Base-by-base conservation (phyloP, 2,888 invertebrate genomes). In the Lacanobia wlatinum region DNA sequence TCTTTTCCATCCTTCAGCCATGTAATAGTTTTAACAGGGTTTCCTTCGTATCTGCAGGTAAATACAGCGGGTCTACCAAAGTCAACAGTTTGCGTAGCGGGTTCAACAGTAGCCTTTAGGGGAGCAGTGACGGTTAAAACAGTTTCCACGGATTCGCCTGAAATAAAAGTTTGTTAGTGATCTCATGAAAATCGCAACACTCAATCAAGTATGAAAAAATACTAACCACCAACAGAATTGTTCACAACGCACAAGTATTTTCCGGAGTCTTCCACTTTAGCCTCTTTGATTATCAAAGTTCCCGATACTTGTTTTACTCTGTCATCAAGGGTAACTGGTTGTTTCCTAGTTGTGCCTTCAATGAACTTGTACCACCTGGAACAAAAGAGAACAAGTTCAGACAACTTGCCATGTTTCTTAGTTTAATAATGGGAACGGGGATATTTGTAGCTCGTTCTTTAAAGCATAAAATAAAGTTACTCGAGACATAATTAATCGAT, bases 291-390 rank as follows among this genome's bases (percentile, higher is more conserved):
- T 85, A 99, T 98, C 87, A 99, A 96, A 78, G 99, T 99, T 73
- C 99, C 99, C 77, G 99, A 99, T 21, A 98, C 98, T 96, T 99
- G 99, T 88, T 98, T 98, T 28, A 99, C 98, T 87, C 99, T 97
- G 79, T 99, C 99, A 91, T 98, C 98, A 82, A 99, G 95, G 52
- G 97, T 97, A n/a, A 99, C 98, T n/a, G 98, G 98, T 92, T 98
- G 98, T 91, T 98, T 98, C 69, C 98, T 97, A 6, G 97, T 97
- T 1, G 98, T 98, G 67, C 98, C 98, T 87, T 98, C 98, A 88
- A 98, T 97, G 94, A 98, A 98, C 93, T 99, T 99, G 95, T 98
- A 99, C 99, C 98, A 99, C 97, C 99, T 99, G 97, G 18, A 98
- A 98, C 96, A 97, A 97, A 89, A 87, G 92, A 96, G 91, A 96